Base-by-base conservation (phyloP, 1,140 invertebrate species). In the Cydia strobilella region DNA sequence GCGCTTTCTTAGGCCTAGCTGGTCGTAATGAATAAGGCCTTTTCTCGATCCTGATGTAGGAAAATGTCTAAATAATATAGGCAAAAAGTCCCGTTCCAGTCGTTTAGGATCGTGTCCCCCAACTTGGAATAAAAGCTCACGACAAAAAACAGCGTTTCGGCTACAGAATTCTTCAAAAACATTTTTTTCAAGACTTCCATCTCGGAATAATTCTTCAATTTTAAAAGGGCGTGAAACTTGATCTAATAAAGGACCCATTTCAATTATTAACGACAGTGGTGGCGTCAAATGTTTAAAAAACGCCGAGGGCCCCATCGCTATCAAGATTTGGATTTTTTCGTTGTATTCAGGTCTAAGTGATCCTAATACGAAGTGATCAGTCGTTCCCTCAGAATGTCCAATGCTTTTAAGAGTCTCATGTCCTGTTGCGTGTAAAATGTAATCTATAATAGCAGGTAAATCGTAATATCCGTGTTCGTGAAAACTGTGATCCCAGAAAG, bases 381-480 rank as follows among this genome's bases (percentile, higher is more conserved):
- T 93, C 0, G 93, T 94, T 23, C 96, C 96, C 65, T 79, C 72
- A 2, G 77, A 78, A 65, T 78, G 75, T 45, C 93, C 94, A 65
- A 93, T 79, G 74, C 93, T 92, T 74, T 84, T 84, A 1, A 95
- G 75, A 66, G 86, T 80, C 76, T 84, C 79, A 77, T 91, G 82
- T 74, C 92, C 80, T 69, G 93, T 94, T 76, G 80, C 59, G 42
- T 93, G 79, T 72, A 95, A 73, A 20, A 94, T 93, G 74, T 94
- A 94, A 77, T 95, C 93, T 12, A 95, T 92, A 82, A 94, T 93
- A 54, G 95, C 94, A 31, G 95, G 94, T 2, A 96, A 78, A 78
- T 95, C 94, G 78, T 94, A 94, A 42, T 89, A 76, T 4, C 93
- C 94, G 90, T 94, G 94, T 80, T 95, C 92, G 81, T 95, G 92